Conservation (phyloP, 2,797 vertebrate genomes). For the Phyllotis vaccarum region DNA sequence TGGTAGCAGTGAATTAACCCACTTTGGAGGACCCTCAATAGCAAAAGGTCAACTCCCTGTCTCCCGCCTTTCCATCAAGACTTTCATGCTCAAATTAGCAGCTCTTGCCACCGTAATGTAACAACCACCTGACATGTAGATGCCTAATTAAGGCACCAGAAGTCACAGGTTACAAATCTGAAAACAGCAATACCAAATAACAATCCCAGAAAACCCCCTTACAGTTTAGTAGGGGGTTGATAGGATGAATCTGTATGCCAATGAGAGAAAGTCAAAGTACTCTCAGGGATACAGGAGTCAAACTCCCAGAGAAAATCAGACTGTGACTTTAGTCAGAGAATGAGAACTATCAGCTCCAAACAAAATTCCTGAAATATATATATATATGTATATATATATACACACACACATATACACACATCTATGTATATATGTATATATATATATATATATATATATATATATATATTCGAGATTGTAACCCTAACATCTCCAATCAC, state of each 20-base stretch:
- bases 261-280: neutral
- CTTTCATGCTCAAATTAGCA: conserved; percentile 76
- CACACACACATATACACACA: no score
- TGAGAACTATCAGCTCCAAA: neutral
- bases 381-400: no score
- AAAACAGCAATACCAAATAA: conserved; percentile 67
- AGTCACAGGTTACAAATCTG: conserved; percentile 78
- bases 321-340: neutral
- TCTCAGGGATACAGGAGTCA: neutral
- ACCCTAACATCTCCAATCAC: neutral
- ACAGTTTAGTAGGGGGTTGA: neutral
- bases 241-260: rapidly evolving
- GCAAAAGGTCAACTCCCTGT: conserved; percentile 75
- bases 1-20: conserved; percentile 77
- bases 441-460: neutral
- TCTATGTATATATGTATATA: neutral
- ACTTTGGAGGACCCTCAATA: conserved; percentile 71
- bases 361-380: neutral
- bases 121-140: conserved; percentile 77
- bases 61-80: conserved; percentile 38
- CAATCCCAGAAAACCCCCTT: neutral
- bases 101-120: conserved; percentile 62
- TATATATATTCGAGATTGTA: neutral
- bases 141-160: conserved; percentile 83
- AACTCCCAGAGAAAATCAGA: conserved; percentile 15